Evolutionary conservation across 2,113 vertebrate genomes (phyloP).

Genomic region (Bombycilla garrulus): DNA sequence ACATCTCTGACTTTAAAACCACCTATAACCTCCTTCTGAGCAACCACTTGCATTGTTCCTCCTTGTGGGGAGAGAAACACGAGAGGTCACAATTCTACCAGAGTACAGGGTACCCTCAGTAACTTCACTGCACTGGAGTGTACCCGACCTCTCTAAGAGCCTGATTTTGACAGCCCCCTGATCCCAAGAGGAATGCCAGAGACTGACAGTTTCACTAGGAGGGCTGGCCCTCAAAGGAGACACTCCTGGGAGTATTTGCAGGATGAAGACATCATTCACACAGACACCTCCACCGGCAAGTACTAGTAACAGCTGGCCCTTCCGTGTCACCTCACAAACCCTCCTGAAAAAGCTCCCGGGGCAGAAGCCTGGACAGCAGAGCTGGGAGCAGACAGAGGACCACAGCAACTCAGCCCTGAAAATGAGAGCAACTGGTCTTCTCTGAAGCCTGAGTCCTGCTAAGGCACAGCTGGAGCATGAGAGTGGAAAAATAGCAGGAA

Average conservation of each 20-base stretch:
- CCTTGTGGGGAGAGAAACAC: background rate
- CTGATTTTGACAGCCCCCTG: background rate
- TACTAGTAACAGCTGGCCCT: background rate
- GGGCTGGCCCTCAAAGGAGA: background rate
- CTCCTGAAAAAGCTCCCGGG: background rate
- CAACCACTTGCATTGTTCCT: background rate
- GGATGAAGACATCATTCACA: background rate
- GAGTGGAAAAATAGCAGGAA: background rate
- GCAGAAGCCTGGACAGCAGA: background rate
- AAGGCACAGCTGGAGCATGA: background rate
- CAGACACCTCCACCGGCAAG: background rate
- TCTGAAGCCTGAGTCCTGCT: background rate
- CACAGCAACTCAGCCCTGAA: background rate
- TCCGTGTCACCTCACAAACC: background rate
- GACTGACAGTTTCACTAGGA: background rate
- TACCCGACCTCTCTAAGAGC: background rate
- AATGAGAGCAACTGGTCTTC: background rate
- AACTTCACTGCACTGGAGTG: background rate
- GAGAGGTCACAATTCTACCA: rapidly evolving
- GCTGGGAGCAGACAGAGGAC: background rate
- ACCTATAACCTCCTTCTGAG: background rate
- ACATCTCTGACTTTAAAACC: background rate
- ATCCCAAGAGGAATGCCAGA: background rate
- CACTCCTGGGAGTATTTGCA: background rate
- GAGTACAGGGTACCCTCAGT: background rate